Conservation (phyloP, 2,888 invertebrate species). For the Spicauda simplicius region DNA sequence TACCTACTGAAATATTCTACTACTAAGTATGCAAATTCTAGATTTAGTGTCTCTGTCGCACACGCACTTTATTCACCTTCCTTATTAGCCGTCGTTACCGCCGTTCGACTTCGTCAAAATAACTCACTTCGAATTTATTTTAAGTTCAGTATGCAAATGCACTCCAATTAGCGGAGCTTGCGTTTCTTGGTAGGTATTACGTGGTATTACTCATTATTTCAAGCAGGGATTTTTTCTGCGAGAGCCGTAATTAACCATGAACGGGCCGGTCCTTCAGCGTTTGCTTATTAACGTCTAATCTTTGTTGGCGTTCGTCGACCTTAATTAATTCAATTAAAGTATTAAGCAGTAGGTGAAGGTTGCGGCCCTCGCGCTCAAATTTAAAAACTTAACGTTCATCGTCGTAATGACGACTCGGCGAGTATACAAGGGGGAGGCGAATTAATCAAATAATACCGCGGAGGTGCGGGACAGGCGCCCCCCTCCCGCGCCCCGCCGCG, state of each 20-base stretch:
- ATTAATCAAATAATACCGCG: conserved; percentile 85
- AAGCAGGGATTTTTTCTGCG: conserved; percentile 69
- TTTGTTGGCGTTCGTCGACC: conserved; percentile 72
- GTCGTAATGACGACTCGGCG: conserved; percentile 79
- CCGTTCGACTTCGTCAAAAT: conserved; percentile 71
- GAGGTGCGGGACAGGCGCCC: conserved; percentile 62
- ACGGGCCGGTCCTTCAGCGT: conserved; percentile 73
- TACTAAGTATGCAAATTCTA: conserved; percentile 12
- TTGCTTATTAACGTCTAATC: conserved; percentile 82
- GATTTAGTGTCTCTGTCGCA: conserved; percentile 34
- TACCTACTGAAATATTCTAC: not conserved
- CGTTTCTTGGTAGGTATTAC: conserved; percentile 63
- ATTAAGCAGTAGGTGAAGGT: conserved; percentile 82
- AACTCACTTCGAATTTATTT: conserved; percentile 73
- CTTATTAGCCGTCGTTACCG: conserved; percentile 56
- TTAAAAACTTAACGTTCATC: conserved; percentile 82
- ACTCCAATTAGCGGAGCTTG: conserved; percentile 79
- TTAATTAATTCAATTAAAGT: conserved; percentile 82
- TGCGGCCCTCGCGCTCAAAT: conserved; percentile 78
- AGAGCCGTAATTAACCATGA: conserved; percentile 74
- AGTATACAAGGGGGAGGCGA: conserved; percentile 84
- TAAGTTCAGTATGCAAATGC: conserved; percentile 79
- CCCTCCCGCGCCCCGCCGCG: conserved; percentile 50
- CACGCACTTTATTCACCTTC: conserved; percentile 36
- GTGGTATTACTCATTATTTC: conserved; percentile 80